These are phyloP conservation scores for Tupaia tana DNA, from an alignment of 2,113 vertebrate genomes.

Conservation along the genomic window DNA sequence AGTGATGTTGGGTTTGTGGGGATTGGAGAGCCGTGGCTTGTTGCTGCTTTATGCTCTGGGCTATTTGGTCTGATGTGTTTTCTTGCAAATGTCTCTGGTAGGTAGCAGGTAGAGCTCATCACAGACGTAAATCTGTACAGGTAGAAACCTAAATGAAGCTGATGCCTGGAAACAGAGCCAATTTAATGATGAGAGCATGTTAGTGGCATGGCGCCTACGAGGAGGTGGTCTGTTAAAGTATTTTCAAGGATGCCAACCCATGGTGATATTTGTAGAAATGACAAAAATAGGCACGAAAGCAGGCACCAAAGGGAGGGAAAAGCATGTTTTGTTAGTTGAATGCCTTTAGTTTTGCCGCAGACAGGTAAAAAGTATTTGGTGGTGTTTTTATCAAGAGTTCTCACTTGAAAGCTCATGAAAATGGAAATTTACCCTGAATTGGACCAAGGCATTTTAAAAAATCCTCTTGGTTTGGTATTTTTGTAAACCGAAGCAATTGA, in stretches of 20 bases:
- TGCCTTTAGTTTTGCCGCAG: constrained; percentile 30
- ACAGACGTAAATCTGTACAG: background rate
- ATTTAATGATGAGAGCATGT: background rate
- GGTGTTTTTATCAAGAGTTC: constrained; percentile 21
- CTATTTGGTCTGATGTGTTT: background rate
- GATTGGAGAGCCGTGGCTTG: background rate
- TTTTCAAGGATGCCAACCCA: background rate
- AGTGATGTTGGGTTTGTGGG: background rate
- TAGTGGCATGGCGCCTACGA: accelerated
- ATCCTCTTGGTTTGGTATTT: background rate
- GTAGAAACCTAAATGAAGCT: constrained; percentile 28
- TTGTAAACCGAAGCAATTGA: background rate
- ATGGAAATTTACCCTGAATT: constrained; percentile 26
- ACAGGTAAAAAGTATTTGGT: background rate
- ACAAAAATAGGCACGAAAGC: background rate
- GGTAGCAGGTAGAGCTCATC: background rate
- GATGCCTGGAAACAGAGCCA: constrained; percentile 43
- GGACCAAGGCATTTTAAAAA: background rate
- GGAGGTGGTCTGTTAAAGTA: background rate
- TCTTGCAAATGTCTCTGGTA: constrained; percentile 30
- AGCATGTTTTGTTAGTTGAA: background rate
- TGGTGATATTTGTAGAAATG: constrained; percentile 45
- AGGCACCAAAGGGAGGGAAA: background rate
- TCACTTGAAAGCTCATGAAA: background rate
- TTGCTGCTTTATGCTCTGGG: background rate